Base-by-base conservation (phyloP, 2,797 vertebrate genomes). In the Brachymystax lenok region DNA sequence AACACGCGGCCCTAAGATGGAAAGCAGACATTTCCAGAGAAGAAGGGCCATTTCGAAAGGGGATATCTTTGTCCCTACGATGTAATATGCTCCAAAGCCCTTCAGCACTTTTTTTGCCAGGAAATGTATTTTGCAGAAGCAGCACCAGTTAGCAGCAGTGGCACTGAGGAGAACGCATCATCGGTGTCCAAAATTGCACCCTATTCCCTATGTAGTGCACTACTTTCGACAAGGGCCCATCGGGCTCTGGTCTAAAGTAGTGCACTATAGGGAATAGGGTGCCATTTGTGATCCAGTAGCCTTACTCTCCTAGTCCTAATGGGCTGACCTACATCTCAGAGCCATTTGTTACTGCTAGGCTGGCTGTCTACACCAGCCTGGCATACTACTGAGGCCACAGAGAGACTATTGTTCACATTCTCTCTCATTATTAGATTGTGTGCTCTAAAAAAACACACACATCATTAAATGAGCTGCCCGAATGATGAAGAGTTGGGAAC, bases 331-430 rank as follows among this genome's bases (percentile, higher is more conserved):
- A 59, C 19, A 59, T 77, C 40, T 46, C 76, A 78, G 73, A 59
- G 79, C 79, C 77, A 86, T 86, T 83, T 77, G 81, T 82, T 78
- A 77, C 68, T 64, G 74, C 69, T 24, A n/a, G 13, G 21, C 76
- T 46, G 40, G 40, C 40, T 46, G 40, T 12, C 40, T 80, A 77
- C 86, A 84, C 64, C 70, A 83, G 82, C 33, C 78, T 77, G 78
- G 54, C 75, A 83, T 72, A 74, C 30, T 79, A 71, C 50, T 54
- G 35, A 82, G 69, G 28, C 68, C 81, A 86, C 83, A 91, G 82
- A 82, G 73, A 84, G 51, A 79, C 76, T 81, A 90, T 87, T 87
- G 86, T 84, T 88, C 80, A 82, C 81, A 72, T 40, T 74, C 54
- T 73, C 74, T 71, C 75, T 69, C 74, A 80, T 75, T 79, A 73